Base-by-base conservation (phyloP, 1,140 invertebrate species). In the Rhyzopertha dominica region DNA sequence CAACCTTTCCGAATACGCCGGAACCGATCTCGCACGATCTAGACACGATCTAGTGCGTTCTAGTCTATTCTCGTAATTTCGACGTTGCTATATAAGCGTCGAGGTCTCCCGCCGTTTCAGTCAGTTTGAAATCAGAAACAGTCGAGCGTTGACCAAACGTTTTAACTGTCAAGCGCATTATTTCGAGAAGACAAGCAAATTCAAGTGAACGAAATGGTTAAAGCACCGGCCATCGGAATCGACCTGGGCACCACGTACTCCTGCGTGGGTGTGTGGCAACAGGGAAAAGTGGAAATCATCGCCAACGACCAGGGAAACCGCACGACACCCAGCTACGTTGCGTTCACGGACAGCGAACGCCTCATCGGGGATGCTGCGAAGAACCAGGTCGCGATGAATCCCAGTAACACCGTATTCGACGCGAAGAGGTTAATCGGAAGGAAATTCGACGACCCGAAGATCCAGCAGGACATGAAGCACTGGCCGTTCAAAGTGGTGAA, bases 251-350 rank as follows among this genome's bases (percentile, higher is more conserved):
- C 78, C 47, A 87, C 82, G 26, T 88, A 87, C 64, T 87, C 84
- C 25, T 88, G 86, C 53, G 85, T 90, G 5, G 86, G 83, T 29
- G 84, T 88, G 2, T 89, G 79, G 71, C 81, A 87, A 55, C 77
- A 92, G 61, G 90, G 87, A 34, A 91, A 90, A 69, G 84, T 94
- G 28, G 90, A 93, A 69, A 93, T 94, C 59, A 93, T 95, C 57
- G 90, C 90, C 58, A 95, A 95, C 65, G 91, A 95, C 65, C 90
- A 93, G 73, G 92, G 91, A 14, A 95, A 95, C 71, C 72, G 90
- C 30, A 95, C 90, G 18, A 94, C 90, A 25, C 90, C 90, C 5
- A 86, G 84, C 41, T 95, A 93, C 70, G 90, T 95, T 25, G 90
- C 88, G 1, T 84, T 91, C 67, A 88, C 82, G 1, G 86, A 90